These are phyloP conservation scores for Eurosta solidaginis DNA, from an alignment of 1,140 invertebrate species.

Conservation along the genomic window DNA sequence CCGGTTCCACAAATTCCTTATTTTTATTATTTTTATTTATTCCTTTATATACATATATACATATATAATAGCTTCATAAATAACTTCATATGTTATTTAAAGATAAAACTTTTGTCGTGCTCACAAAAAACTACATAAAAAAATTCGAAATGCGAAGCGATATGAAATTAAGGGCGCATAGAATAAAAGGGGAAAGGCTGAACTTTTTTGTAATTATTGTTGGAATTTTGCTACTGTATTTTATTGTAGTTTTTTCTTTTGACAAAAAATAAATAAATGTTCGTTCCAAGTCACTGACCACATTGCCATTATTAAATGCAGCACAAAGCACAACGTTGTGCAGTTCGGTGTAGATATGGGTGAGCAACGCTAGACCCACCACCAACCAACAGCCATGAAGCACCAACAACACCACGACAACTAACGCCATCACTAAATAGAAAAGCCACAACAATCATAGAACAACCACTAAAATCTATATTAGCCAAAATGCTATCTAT, in stretches of 20 bases:
- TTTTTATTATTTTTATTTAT: too few species aligned
- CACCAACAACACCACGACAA: not conserved
- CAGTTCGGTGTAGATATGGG: slow-evolving; percentile 7
- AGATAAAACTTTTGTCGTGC: too few species aligned
- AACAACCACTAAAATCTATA: not conserved
- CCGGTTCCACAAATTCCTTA: not conserved
- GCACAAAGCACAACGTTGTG: not conserved
- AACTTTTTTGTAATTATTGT: too few species aligned
- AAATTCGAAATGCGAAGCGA: too few species aligned
- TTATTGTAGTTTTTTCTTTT: not conserved
- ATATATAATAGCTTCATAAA: too few species aligned
- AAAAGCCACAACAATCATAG: slow-evolving; percentile 3
- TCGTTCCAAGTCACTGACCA: slow-evolving; percentile 8
- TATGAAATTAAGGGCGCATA: too few species aligned
- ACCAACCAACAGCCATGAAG: not conserved
- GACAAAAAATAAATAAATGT: not conserved
- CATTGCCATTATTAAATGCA: not conserved
- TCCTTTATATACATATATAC: too few species aligned
- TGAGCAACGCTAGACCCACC: slow-evolving; percentile 17
- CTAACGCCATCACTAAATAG: slow-evolving; percentile 14
- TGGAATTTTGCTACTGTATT: not conserved
- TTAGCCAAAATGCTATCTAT: not conserved
- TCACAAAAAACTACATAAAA: too few species aligned
- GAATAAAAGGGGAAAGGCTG: too few species aligned
- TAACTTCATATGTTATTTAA: not conserved